Conservation (phyloP, 2,888 invertebrate species). For the Idaea dimidiata region DNA sequence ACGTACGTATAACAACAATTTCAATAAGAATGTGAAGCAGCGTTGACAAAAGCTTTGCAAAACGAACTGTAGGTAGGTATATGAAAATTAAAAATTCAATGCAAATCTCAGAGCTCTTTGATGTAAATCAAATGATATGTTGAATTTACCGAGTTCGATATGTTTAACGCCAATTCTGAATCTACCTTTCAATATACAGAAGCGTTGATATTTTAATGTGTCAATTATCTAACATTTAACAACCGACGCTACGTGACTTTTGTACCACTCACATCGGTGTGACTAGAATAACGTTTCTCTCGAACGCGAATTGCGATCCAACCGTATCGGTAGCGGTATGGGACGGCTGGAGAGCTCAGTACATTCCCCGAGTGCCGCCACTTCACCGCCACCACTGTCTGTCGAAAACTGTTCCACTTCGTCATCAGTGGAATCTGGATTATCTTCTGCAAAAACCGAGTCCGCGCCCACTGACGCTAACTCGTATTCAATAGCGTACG, state of each 20-base stretch:
- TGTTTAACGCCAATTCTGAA: conserved; percentile 49
- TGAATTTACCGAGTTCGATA: conserved; percentile 46
- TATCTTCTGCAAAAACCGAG: conserved; percentile 89
- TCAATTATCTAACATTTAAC: conserved; percentile 56
- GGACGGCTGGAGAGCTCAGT: conserved; percentile 66
- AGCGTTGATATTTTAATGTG: conserved; percentile 67
- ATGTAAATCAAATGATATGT: conserved; percentile 64
- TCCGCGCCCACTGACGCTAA: conserved; percentile 87
- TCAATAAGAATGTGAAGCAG: conserved; percentile 12
- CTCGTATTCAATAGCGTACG: conserved; percentile 85
- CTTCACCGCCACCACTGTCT: conserved; percentile 85
- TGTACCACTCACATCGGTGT: conserved; percentile 29
- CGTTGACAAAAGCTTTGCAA: background rate
- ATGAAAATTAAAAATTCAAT: conserved; percentile 1
- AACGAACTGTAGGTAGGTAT: background rate
- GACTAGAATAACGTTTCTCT: conserved; percentile 90
- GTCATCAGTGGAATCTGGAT: conserved; percentile 89
- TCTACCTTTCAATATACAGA: conserved; percentile 24
- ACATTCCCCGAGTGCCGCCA: conserved; percentile 54
- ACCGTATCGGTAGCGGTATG: conserved; percentile 50
- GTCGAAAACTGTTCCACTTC: conserved; percentile 92
- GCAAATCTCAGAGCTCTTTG: conserved; percentile 18
- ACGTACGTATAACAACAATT: conserved; percentile 9
- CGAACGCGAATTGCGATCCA: conserved; percentile 82
- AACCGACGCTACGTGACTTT: conserved; percentile 41